Conservation (phyloP, 2,797 vertebrate genomes). For the Neosilurus mollespiculum region DNA sequence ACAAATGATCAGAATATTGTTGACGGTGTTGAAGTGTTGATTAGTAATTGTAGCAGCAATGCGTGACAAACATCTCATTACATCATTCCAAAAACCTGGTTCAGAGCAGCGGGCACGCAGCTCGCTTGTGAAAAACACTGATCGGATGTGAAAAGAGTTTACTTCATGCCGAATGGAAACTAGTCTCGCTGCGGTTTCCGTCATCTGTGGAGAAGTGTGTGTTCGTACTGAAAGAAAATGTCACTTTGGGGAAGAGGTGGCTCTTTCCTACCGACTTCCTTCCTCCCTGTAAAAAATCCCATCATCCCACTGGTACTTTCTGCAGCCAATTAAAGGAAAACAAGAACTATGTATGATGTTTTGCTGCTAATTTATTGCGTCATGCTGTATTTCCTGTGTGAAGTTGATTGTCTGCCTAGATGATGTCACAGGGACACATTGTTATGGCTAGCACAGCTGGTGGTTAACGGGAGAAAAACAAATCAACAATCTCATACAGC, state of each 20-base stretch:
- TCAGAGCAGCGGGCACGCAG: neutral
- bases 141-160: neutral
- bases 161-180: neutral
- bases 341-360: neutral
- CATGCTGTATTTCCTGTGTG: neutral
- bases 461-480: neutral
- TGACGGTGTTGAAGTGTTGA: slow-evolving; percentile 11
- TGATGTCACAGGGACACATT: neutral
- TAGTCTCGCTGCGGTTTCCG: neutral
- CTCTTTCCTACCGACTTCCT: neutral
- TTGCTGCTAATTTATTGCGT: neutral
- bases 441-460: neutral
- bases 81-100: neutral
- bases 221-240: neutral
- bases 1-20: neutral
- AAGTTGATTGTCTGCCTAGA: neutral
- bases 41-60: slow-evolving; percentile 1
- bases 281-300: neutral
- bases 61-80: slow-evolving; percentile 24
- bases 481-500: neutral
- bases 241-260: neutral
- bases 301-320: neutral
- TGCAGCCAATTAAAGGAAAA: neutral
- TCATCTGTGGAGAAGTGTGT: neutral
- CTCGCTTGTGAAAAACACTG: neutral